Percentiles rank a stretch among this genome's conserved stretches.
These are phyloP conservation scores for Coryphaenoides rupestris DNA, from an alignment of 2,113 vertebrate species.

Conservation along the genomic window DNA sequence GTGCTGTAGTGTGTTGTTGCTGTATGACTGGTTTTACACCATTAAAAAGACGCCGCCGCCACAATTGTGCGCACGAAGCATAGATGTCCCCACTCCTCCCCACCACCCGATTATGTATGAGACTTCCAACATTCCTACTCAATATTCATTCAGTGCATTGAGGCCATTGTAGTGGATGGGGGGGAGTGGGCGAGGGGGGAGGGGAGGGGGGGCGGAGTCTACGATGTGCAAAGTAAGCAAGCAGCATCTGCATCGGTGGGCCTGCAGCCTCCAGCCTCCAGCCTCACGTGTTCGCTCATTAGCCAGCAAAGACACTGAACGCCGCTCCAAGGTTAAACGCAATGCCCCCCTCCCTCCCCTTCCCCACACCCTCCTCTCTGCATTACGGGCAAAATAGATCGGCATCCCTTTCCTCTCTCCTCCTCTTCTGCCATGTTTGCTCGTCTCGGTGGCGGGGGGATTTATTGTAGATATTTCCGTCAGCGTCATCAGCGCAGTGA, in stretches of 20 bases:
- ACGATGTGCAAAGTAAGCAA: slow-evolving; percentile 24
- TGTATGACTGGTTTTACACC: no score
- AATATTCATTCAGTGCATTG: slow-evolving; percentile 10
- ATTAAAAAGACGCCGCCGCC: neutral
- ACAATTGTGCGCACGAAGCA: neutral
- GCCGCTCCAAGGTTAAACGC: slow-evolving; percentile 19
- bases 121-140: slow-evolving; percentile 7
- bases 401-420: no score
- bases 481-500: neutral
- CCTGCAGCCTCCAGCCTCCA: slow-evolving; percentile 13
- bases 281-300: slow-evolving; percentile 17
- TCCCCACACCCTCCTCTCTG: neutral
- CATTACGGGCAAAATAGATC: no score
- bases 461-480: neutral
- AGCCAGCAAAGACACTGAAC: slow-evolving; percentile 1
- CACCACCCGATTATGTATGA: neutral
- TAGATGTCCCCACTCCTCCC: no score
- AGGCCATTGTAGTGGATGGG: slow-evolving; percentile 1
- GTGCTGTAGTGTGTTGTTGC: no score
- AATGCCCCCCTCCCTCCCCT: no score
- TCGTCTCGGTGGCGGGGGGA: neutral
- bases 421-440: no score
- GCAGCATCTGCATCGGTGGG: slow-evolving; percentile 35
- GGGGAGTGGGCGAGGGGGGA: no score
- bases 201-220: slow-evolving; percentile 10